Percentiles rank a stretch among this genome's conserved stretches.
phyloP scores from a whole-genome alignment of 2,113 vertebrate species.

The Lethenteron reissneri region DNA sequence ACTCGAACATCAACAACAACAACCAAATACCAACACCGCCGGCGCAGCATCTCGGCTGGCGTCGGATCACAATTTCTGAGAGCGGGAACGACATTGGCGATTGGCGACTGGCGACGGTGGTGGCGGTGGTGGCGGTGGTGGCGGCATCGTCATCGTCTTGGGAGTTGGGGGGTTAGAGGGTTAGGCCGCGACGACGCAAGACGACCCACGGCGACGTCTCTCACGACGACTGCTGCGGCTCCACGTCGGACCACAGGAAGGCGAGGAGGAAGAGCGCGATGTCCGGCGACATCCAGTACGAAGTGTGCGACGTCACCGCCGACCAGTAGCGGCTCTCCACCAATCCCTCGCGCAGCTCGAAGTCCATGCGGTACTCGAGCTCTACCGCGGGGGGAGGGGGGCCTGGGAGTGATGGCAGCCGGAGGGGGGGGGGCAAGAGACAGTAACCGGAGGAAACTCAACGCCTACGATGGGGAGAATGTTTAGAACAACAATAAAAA shows the following conservation, averaged over 20 bases:
- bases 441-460: too few relatives aligned
- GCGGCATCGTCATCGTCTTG: background rate
- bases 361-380: constrained; percentile 78
- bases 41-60: too few relatives aligned
- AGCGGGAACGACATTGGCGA: background rate
- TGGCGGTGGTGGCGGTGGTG: background rate
- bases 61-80: too few relatives aligned
- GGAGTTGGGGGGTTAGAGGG: background rate
- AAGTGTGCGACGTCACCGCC: constrained; percentile 81
- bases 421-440: background rate
- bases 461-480: too few relatives aligned
- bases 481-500: too few relatives aligned
- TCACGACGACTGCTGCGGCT: background rate
- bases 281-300: constrained; percentile 88
- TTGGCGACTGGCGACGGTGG: background rate
- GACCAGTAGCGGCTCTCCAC: constrained; percentile 98
- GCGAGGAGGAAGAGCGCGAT: constrained; percentile 82
- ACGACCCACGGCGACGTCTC: background rate
- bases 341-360: constrained; percentile 76
- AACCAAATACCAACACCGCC: too few relatives aligned
- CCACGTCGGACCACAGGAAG: constrained; percentile 40
- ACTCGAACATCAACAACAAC: too few relatives aligned
- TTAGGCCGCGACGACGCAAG: background rate
- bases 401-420: background rate
- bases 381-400: constrained; percentile 23